Percentiles rank a stretch among this genome's conserved stretches.
Conservation (phyloP, 2,113 vertebrate species). For the Aldabrachelys gigantea region DNA sequence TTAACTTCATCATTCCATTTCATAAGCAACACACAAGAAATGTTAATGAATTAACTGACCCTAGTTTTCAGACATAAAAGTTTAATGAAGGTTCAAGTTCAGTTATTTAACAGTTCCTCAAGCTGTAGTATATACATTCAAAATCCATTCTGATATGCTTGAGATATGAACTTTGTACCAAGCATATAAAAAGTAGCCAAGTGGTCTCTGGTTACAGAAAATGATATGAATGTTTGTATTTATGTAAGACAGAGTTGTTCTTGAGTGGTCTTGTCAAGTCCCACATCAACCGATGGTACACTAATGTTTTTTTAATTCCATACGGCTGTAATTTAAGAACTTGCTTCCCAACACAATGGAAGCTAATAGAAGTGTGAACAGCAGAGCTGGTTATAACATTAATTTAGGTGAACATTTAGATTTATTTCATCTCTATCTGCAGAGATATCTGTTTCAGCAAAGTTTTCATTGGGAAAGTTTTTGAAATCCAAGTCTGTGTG, state of each 20-base stretch:
- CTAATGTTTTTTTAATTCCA: background rate
- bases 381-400: background rate
- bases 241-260: background rate
- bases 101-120: background rate
- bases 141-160: background rate
- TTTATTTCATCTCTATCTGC: background rate
- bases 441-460: background rate
- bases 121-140: background rate
- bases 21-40: background rate
- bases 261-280: background rate
- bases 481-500: background rate
- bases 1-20: background rate
- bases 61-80: background rate
- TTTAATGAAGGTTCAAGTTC: background rate
- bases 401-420: background rate
- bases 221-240: background rate
- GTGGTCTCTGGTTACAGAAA: background rate
- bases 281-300: background rate
- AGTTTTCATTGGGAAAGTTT: background rate
- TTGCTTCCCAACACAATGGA: fast-evolving
- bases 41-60: too few relatives aligned
- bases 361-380: background rate
- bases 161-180: background rate
- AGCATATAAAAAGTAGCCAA: background rate
- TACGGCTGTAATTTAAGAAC: background rate